phyloP scores from a whole-genome alignment of 2,888 invertebrate species.

The Glaucopsyche alexis region DNA sequence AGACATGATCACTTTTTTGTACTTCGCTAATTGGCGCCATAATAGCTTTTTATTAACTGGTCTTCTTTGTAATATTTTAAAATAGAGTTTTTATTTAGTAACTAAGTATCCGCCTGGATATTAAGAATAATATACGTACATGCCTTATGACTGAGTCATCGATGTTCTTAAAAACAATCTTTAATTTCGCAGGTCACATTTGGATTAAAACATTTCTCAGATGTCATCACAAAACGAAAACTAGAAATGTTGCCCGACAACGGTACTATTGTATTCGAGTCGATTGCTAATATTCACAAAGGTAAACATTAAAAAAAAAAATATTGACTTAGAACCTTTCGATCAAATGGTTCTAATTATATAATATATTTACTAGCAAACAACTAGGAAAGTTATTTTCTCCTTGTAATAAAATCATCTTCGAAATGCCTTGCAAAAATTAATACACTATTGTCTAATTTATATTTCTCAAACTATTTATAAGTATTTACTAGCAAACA shows the following conservation, averaged over 20 bases:
- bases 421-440: no score
- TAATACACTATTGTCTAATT: no score
- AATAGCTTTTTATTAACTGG: no score
- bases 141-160: not conserved
- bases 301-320: constrained; percentile 66
- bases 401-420: no score
- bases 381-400: no score
- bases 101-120: not conserved
- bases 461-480: no score
- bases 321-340: not conserved
- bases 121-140: not conserved
- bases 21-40: no score
- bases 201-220: constrained; percentile 91
- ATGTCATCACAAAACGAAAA: constrained; percentile 95
- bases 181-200: constrained; percentile 65
- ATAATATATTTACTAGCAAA: no score
- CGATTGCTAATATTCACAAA: constrained; percentile 92
- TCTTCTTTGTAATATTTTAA: no score
- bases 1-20: no score
- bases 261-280: constrained; percentile 95
- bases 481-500: no score
- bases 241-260: constrained; percentile 96
- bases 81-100: not conserved
- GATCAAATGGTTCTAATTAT: no score
- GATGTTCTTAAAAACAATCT: not conserved